Evolutionary conservation across 2,888 invertebrate genomes (phyloP).

Genomic region (Pycnomerus fuliginosus): DNA sequence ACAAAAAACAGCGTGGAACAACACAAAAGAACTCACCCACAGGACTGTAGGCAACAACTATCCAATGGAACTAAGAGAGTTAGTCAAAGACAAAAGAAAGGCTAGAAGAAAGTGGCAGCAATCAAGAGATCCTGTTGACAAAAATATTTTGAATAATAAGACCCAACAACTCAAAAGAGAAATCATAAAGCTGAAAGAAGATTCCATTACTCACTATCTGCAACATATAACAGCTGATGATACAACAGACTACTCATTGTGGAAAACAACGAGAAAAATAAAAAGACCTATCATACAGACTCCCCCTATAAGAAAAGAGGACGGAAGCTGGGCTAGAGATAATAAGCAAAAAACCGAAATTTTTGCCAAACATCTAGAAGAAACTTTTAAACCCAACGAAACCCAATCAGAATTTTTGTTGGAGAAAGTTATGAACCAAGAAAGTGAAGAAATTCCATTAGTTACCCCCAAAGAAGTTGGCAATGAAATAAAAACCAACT

Average conservation of each 20-base stretch:
- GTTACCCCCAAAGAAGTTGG: slow-evolving; percentile 11
- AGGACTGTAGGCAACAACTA: too few relatives aligned
- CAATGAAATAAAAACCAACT: slow-evolving; percentile 10
- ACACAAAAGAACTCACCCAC: too few relatives aligned
- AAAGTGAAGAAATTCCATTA: too few relatives aligned
- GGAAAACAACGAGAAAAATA: slow-evolving; percentile 23
- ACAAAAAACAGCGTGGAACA: neutral
- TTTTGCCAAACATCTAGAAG: slow-evolving; percentile 23
- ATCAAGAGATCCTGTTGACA: neutral
- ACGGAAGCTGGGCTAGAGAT: slow-evolving; percentile 11
- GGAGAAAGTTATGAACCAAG: too few relatives aligned
- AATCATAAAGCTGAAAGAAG: too few relatives aligned
- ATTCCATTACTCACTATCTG: too few relatives aligned
- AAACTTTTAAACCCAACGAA: slow-evolving; percentile 7
- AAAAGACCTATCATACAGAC: too few relatives aligned
- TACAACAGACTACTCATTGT: slow-evolving; percentile 17
- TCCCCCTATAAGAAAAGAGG: too few relatives aligned
- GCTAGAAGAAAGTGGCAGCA: slow-evolving; percentile 6
- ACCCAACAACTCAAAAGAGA: slow-evolving; percentile 11
- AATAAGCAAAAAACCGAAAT: slow-evolving; percentile 24
- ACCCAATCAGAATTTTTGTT: too few relatives aligned
- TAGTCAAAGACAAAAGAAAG: slow-evolving; percentile 1
- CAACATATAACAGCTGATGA: too few relatives aligned
- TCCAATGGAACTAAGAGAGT: neutral
- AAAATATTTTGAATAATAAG: neutral